These are phyloP conservation scores for Medauroidea extradentata DNA, from an alignment of 1,140 invertebrate genomes.

Conservation along the genomic window DNA sequence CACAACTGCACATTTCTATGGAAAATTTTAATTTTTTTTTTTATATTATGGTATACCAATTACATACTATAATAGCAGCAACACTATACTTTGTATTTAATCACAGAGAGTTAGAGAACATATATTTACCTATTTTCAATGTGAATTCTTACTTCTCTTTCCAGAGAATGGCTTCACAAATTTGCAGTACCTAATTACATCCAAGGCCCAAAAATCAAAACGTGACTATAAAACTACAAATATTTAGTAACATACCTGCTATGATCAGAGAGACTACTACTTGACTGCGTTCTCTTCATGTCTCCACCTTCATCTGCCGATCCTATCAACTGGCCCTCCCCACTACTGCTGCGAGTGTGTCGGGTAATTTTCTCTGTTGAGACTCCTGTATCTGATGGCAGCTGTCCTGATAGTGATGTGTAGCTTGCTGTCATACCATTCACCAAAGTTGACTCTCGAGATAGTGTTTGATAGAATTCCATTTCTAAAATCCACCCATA, in stretches of 20 bases:
- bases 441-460: conserved; percentile 1
- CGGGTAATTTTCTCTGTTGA: conserved; percentile 10
- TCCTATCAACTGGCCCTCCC: conserved; percentile 24
- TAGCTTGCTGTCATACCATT: conserved; percentile 10
- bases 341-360: conserved; percentile 28
- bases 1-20: too few relatives aligned
- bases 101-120: too few relatives aligned
- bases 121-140: too few relatives aligned
- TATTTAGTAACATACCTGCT: conserved; percentile 30
- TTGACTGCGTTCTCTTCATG: conserved; percentile 62
- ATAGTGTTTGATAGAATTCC: conserved; percentile 23
- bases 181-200: too few relatives aligned
- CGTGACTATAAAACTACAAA: too few relatives aligned
- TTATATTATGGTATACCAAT: too few relatives aligned
- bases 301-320: conserved; percentile 22
- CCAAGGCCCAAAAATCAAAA: too few relatives aligned
- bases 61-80: too few relatives aligned
- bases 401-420: background rate
- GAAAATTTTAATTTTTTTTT: too few relatives aligned
- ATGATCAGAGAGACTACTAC: conserved; percentile 52
- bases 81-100: too few relatives aligned
- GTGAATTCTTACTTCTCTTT: background rate
- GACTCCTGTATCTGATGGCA: background rate
- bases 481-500: conserved; percentile 18
- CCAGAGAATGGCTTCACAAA: background rate